Evolutionary conservation across 2,888 invertebrate genomes (phyloP), one percentile per base, ranked within the genome.

Genomic region (Drosophila macrospina): DNA sequence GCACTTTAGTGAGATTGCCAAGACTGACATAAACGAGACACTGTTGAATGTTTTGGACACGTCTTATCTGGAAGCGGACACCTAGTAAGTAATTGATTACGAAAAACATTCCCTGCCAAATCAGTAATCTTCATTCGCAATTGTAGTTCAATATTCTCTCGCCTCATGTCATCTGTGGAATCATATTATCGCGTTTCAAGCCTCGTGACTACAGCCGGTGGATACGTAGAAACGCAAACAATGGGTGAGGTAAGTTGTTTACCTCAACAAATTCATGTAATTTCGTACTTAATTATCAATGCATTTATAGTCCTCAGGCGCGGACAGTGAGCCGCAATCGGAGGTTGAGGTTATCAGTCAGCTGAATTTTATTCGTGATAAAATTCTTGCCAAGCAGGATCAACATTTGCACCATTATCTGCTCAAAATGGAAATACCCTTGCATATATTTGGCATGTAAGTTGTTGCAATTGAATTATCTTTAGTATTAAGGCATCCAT

Each of bases 401-500:
- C 92, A 93, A 6, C 93, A 94, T 70, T 91, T 96, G 39, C 95
- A 92, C 77, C 93, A 93, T 67, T 96, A 96, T 92, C 92, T 97
- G 51, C 93, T 94, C 42, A 93, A 94, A 51, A 93, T 96, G 83
- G 96, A 96, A 86, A 96, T 97, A 82, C 95, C 96, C n/a, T 94
- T 97, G 88, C 96, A 97, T 83, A 93, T 97, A 36, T 97, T 96
- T 91, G 97, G 97, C 90, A 96, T 97, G 97, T 97, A 91, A 93
- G 95, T 93, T 61, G 5, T 32, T 10, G 32, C 11, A 32, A 4
- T 32, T 10, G 32, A 1, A 32, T 32, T 32, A 10, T 16, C 15
- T 28, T 6, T n/a, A 28, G 13, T n/a, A 4, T 5, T 4, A 8
- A n/a, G 7, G 4, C 5, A 13, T 11, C 4, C 7, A 30, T 48